Percentiles rank a stretch among this genome's conserved stretches.
These are phyloP conservation scores for Myripristis murdjan DNA, from an alignment of 2,797 vertebrate genomes.

Conservation along the genomic window DNA sequence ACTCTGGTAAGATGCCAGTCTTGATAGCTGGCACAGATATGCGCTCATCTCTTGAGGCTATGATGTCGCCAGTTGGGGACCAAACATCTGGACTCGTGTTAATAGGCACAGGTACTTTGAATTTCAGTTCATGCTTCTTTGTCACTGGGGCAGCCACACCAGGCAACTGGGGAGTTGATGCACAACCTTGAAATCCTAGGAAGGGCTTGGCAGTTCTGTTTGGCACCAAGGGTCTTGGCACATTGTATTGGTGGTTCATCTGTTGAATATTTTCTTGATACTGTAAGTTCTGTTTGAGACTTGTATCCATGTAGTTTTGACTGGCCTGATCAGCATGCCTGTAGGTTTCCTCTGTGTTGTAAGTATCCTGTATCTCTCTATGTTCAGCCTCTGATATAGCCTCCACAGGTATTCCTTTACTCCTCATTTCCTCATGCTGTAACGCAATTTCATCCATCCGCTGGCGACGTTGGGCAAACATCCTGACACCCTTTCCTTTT, in stretches of 20 bases:
- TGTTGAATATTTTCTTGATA: constrained; percentile 68
- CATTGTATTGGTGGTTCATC: constrained; percentile 75
- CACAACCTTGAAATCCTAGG: constrained; percentile 81
- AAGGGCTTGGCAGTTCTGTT: constrained; percentile 96
- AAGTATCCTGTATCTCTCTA: constrained; percentile 42
- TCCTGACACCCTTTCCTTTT: constrained; percentile 93
- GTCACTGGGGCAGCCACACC: constrained; percentile 71
- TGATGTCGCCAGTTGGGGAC: constrained; percentile 90
- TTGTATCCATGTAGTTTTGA: constrained; percentile 80
- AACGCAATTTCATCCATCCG: constrained; percentile 92
- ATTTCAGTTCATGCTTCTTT: constrained; percentile 86
- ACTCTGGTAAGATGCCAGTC: constrained; percentile 92
- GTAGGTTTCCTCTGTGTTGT: constrained; percentile 60
- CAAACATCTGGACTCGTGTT: constrained; percentile 82
- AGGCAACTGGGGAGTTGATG: constrained; percentile 78
- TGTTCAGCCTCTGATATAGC: constrained; percentile 57
- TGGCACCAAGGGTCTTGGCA: constrained; percentile 79
- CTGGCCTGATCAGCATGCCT: constrained; percentile 61
- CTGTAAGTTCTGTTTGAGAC: constrained; percentile 62
- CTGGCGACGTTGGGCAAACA: constrained; percentile 95
- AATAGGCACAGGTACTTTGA: constrained; percentile 83
- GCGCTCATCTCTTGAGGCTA: constrained; percentile 96
- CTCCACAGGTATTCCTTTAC: constrained; percentile 76
- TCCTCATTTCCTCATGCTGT: constrained; percentile 90
- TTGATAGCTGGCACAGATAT: constrained; percentile 95